phyloP scores from a whole-genome alignment of 1,140 invertebrate genomes.

The Oncopeltus fasciatus region DNA sequence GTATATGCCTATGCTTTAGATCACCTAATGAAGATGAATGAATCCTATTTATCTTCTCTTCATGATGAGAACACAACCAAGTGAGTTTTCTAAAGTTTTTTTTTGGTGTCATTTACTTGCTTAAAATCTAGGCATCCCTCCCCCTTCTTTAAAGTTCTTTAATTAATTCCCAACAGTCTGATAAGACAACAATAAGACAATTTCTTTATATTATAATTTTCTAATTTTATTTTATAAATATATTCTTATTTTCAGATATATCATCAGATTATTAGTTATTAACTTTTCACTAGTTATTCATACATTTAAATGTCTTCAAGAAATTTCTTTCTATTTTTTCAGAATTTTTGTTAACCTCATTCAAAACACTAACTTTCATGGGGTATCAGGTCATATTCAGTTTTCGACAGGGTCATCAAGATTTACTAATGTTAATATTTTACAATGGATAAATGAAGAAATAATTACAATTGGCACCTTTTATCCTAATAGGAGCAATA shows the following conservation, averaged over 20 bases:
- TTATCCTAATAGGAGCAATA: slow-evolving; percentile 30
- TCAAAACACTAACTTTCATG: slow-evolving; percentile 48
- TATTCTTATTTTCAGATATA: too few species aligned
- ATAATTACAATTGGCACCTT: slow-evolving; percentile 46
- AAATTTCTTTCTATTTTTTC: too few species aligned
- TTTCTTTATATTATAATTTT: too few species aligned
- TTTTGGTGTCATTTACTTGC: too few species aligned
- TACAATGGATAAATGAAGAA: slow-evolving; percentile 47
- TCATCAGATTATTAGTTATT: too few species aligned
- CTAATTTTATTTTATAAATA: too few species aligned
- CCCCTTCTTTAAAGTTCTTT: too few species aligned
- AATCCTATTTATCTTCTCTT: slow-evolving; percentile 40
- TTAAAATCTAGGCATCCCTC: too few species aligned
- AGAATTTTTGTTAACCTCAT: slow-evolving; percentile 39
- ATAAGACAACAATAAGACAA: too few species aligned
- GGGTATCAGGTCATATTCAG: slow-evolving; percentile 59
- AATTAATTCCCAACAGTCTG: too few species aligned
- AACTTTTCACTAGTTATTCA: too few species aligned
- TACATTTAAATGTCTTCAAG: too few species aligned
- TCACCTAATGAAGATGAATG: slow-evolving; percentile 41
- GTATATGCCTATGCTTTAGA: slow-evolving; percentile 60
- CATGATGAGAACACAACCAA: slow-evolving; percentile 40
- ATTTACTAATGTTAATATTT: slow-evolving; percentile 48
- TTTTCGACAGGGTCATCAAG: slow-evolving; percentile 51
- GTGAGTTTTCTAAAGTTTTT: slow-evolving; percentile 34